Percentiles rank a stretch among this genome's conserved stretches.
phyloP scores from a whole-genome alignment of 2,797 vertebrate species.

The Falco berigora region DNA sequence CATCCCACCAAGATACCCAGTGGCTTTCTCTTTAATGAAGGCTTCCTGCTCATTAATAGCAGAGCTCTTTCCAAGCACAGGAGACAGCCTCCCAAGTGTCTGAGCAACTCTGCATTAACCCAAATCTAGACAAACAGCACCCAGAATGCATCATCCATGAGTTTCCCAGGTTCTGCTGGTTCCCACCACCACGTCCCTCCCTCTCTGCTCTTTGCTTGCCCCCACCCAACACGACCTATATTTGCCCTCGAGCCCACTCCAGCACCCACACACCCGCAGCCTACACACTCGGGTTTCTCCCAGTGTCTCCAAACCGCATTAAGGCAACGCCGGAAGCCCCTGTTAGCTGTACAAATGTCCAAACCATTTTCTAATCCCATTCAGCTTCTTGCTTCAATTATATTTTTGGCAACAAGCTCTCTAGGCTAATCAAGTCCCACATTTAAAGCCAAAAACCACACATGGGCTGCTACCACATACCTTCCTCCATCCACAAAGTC shows the following conservation, averaged over 20 bases:
- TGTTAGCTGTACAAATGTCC: neutral
- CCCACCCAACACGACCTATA: neutral
- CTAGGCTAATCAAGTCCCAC: neutral
- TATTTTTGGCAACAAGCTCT: neutral
- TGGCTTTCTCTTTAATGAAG: neutral
- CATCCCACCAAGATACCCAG: too few relatives aligned
- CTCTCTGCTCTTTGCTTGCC: neutral
- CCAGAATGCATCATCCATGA: neutral
- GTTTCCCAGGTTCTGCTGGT: neutral
- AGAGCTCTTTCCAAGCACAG: neutral
- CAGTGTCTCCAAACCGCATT: neutral
- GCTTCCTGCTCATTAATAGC: neutral
- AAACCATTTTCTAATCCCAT: neutral
- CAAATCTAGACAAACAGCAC: neutral
- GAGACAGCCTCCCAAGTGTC: neutral
- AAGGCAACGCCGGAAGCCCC: neutral
- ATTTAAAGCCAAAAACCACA: neutral
- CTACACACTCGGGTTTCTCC: neutral
- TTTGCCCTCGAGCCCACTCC: neutral
- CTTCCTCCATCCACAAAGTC: neutral
- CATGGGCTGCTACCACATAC: neutral
- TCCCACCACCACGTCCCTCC: neutral
- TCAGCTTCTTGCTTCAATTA: neutral
- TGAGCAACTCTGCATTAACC: neutral
- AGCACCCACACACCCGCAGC: neutral